phyloP scores from a whole-genome alignment of 2,888 invertebrate genomes.

The Limnephilus rhombicus region DNA sequence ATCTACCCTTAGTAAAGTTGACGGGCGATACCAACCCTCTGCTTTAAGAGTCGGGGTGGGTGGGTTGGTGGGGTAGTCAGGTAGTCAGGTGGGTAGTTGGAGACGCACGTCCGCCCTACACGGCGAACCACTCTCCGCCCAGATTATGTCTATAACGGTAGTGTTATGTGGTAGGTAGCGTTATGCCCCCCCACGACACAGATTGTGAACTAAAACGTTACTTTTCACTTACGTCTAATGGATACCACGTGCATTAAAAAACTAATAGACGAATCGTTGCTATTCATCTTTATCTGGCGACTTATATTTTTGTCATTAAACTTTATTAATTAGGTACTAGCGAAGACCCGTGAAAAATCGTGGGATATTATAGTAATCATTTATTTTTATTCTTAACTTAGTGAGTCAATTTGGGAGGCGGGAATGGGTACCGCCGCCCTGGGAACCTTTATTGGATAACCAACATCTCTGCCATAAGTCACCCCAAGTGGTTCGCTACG shows the following conservation, averaged over 20 bases:
- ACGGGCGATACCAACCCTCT: background rate
- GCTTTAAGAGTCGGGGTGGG: background rate
- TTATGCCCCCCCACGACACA: background rate
- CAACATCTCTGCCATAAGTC: too few species aligned
- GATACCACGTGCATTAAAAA: background rate
- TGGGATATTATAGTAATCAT: too few species aligned
- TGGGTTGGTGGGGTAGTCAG: too few species aligned
- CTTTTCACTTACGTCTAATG: constrained; percentile 1
- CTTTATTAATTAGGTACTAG: too few species aligned
- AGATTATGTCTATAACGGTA: background rate
- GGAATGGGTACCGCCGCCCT: too few species aligned
- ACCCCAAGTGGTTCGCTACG: too few species aligned
- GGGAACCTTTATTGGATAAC: too few species aligned
- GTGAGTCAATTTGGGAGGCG: too few species aligned
- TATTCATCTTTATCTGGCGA: background rate
- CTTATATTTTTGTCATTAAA: too few species aligned
- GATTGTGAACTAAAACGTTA: background rate
- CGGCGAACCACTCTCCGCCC: background rate
- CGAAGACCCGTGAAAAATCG: too few species aligned
- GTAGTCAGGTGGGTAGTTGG: background rate
- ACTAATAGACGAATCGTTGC: background rate
- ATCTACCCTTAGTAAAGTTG: background rate
- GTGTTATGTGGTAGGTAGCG: background rate
- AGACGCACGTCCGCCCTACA: constrained; percentile 1
- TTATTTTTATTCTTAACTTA: too few species aligned